Evolutionary conservation across 2,888 invertebrate genomes (phyloP).

Genomic region (Callinectes sapidus): DNA sequence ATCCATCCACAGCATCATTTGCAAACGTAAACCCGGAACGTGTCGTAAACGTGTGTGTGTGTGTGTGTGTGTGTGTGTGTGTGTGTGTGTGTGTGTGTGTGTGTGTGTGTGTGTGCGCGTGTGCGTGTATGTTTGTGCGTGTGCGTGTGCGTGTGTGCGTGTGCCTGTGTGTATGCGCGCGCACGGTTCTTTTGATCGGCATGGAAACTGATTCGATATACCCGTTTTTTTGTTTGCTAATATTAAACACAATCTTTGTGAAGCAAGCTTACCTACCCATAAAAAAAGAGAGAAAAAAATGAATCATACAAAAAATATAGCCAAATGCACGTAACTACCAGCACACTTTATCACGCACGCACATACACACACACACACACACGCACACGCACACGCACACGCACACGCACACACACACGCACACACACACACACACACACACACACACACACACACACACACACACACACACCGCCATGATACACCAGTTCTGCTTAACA

Average conservation of each 20-base stretch:
- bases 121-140: background rate
- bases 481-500: background rate
- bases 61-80: conserved; percentile 10
- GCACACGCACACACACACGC: background rate
- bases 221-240: background rate
- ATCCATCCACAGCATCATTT: background rate
- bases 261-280: background rate
- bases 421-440: conserved; percentile 14
- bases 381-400: conserved; percentile 12
- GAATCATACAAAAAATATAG: background rate
- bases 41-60: background rate
- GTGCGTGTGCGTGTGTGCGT: too few species aligned
- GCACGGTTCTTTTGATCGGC: background rate
- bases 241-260: background rate
- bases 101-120: background rate
- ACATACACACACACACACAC: conserved; percentile 17
- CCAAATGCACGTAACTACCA: background rate
- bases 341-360: background rate
- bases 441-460: too few species aligned
- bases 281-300: background rate
- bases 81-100: conserved; percentile 24
- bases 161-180: background rate
- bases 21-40: background rate
- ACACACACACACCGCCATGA: background rate
- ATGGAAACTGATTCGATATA: background rate